Conservation (phyloP, 2,113 vertebrate species). For the Rhinopomastus cyanomelas region DNA sequence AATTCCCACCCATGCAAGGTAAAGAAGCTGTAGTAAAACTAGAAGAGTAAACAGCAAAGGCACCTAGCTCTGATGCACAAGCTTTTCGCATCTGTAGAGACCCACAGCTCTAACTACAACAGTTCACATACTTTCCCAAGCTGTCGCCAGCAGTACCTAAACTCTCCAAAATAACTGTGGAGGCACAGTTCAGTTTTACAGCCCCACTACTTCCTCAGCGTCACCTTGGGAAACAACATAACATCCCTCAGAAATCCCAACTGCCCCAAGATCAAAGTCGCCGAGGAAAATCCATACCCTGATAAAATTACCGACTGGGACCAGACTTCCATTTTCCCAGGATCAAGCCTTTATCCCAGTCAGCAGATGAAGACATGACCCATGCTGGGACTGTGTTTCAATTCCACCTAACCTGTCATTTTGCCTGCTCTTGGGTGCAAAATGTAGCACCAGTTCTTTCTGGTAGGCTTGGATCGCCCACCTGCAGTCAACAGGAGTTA, state of each 20-base stretch:
- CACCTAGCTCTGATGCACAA: neutral
- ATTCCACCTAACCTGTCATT: neutral
- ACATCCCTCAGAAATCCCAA: conserved; percentile 2
- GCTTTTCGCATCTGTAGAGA: neutral
- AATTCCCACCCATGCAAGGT: neutral
- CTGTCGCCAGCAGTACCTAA: neutral
- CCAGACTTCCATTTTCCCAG: conserved; percentile 22
- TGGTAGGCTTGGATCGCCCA: neutral
- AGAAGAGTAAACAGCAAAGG: neutral
- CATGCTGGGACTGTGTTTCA: neutral
- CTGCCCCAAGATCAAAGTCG: conserved; percentile 53
- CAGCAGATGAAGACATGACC: neutral
- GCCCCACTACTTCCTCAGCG: conserved; percentile 27
- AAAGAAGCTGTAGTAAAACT: neutral
- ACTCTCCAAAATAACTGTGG: no score
- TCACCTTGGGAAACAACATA: conserved; percentile 45
- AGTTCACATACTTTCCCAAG: neutral
- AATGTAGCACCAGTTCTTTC: neutral
- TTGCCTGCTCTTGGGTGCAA: neutral
- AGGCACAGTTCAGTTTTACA: conserved; percentile 54
- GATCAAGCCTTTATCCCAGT: neutral
- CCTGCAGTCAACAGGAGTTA: neutral
- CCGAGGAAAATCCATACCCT: conserved; percentile 32
- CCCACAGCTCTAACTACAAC: neutral
- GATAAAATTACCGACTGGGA: neutral